Conservation (phyloP, 2,113 vertebrate species). For the Herpetotheres cachinnans region DNA sequence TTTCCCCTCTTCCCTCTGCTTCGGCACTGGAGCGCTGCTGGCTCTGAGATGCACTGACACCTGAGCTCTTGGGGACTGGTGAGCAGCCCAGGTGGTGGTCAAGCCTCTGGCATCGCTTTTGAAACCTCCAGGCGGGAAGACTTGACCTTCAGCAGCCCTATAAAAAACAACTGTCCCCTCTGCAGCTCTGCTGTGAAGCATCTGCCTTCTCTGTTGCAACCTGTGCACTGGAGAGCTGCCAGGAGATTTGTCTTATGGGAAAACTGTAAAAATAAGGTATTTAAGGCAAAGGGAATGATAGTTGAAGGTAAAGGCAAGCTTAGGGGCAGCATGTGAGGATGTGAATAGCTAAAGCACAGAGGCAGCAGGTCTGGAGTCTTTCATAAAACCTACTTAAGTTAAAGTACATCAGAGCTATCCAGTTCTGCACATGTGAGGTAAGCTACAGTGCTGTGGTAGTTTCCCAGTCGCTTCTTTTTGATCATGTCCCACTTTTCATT, state of each 20-base stretch:
- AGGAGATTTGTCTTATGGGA: neutral
- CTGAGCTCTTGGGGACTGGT: neutral
- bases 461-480: neutral
- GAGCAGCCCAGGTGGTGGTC: neutral
- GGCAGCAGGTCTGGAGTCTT: neutral
- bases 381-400: neutral
- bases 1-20: neutral
- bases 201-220: neutral
- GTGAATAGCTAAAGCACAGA: neutral
- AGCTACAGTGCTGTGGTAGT: neutral
- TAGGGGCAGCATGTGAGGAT: neutral
- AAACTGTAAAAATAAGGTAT: neutral
- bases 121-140: accelerated
- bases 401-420: neutral
- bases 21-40: neutral
- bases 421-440: neutral
- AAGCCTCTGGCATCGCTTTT: neutral
- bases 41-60: neutral
- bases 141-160: neutral
- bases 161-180: accelerated
- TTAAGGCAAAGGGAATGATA: neutral
- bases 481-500: neutral
- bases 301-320: neutral
- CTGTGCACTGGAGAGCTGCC: neutral
- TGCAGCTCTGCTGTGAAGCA: neutral